These are phyloP conservation scores for Dynastes hyllus DNA, from an alignment of 2,888 invertebrate species.

Conservation along the genomic window DNA sequence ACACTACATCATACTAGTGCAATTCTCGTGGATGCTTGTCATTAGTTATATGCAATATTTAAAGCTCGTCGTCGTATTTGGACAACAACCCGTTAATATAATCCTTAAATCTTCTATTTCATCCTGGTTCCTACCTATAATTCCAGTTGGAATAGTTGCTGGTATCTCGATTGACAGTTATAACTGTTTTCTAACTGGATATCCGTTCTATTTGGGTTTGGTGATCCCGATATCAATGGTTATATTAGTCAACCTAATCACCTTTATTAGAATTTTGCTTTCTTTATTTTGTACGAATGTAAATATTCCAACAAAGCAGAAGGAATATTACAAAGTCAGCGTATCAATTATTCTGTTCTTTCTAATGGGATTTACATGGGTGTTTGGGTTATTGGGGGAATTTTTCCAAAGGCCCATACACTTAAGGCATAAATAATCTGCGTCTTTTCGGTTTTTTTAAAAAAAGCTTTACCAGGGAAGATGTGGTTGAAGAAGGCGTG, in stretches of 20 bases:
- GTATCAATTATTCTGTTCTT: constrained; percentile 43
- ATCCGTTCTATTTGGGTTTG: constrained; percentile 31
- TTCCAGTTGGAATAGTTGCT: constrained; percentile 19
- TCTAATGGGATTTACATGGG: constrained; percentile 45
- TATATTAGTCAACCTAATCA: constrained; percentile 24
- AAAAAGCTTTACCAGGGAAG: not conserved
- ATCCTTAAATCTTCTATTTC: not conserved
- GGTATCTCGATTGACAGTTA: constrained; percentile 5
- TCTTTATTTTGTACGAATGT: constrained; percentile 26
- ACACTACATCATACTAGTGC: constrained; percentile 45
- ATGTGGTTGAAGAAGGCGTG: constrained; percentile 29
- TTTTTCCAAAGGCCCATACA: too few relatives aligned
- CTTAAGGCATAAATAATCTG: constrained; percentile 43
- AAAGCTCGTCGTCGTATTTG: constrained; percentile 38
- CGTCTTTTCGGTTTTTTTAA: constrained; percentile 37
- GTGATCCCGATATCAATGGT: constrained; percentile 31
- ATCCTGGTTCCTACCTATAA: constrained; percentile 35
- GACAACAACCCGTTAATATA: not conserved
- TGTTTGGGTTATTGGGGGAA: constrained; percentile 44
- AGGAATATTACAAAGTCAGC: constrained; percentile 28
- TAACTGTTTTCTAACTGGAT: constrained; percentile 33
- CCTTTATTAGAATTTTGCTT: constrained; percentile 28
- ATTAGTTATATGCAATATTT: constrained; percentile 45
- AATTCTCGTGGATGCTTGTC: constrained; percentile 45
- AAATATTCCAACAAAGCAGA: not conserved